Evolutionary conservation across 2,888 invertebrate species (phyloP), one percentile per base, ranked within the genome.

Genomic region (Syrista parreyssii): DNA sequence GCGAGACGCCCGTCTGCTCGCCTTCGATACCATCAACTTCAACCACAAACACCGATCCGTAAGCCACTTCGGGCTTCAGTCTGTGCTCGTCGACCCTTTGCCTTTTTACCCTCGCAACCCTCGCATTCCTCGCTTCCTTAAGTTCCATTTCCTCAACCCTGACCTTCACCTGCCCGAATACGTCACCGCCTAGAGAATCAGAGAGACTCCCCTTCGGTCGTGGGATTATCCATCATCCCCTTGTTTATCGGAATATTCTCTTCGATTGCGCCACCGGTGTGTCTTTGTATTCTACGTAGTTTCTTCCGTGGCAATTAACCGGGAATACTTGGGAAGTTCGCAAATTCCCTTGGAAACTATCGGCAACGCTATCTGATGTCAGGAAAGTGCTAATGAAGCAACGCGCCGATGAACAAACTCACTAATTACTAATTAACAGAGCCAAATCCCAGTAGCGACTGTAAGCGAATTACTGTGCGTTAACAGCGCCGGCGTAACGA

Each of bases 21-120:
- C 83, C 86, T 85, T 84, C 88, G 88, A 89, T 88, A 86, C 88
- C 89, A 89, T 89, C 89, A 86, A 85, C 86, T 87, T 87, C 87
- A 86, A 86, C 74, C 73, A 85, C 90, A 89, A 89, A 88, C 88
- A 87, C 87, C 86, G 87, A 89, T 88, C 86, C 86, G 86, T 86
- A 87, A 55, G 85, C 86, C 89, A 88, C 89, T 89, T 87, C 82
- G 85, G 86, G 84, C 73, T 75, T 35, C 74, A 80, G 80, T 82
- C 80, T 83, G 82, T 80, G 36, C 69, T 31, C 68, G 68, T 30
- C 31, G 71, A 35, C 75, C 32, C 55, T 55, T 55, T 55, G 23
- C 55, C 23, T 55, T 55, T 55, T 23, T 55, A 23, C 40, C 40
- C 40, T 40, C 40, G 15, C 68, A 68, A 69, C 76, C 75, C 75